Evolutionary conservation across 2,888 invertebrate species (phyloP).

Genomic region (Ptychoptera albimana): DNA sequence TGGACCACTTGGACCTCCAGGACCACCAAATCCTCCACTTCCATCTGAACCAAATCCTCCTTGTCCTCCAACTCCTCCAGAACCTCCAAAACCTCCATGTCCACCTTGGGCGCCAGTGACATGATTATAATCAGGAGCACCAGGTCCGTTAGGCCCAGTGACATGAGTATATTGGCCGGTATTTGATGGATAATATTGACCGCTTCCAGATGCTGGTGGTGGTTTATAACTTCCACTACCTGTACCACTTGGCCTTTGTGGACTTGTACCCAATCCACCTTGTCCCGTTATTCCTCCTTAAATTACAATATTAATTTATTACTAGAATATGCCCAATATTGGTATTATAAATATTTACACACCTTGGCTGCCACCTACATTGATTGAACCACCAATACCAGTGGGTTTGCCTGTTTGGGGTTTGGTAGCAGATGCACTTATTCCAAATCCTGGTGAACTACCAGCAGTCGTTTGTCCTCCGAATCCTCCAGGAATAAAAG

Average conservation of each 20-base stretch:
- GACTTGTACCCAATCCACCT: neutral
- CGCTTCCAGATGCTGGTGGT: neutral
- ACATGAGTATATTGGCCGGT: slow-evolving; percentile 9
- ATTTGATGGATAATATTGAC: slow-evolving; percentile 7
- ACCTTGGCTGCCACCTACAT: neutral
- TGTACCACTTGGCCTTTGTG: neutral
- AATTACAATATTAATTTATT: neutral
- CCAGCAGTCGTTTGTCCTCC: too few relatives aligned
- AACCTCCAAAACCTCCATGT: slow-evolving; percentile 8
- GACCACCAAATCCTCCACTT: slow-evolving; percentile 11
- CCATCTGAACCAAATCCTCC: slow-evolving; percentile 12
- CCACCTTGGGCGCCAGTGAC: neutral
- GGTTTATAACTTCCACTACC: neutral
- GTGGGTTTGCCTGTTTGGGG: neutral
- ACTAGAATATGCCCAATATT: neutral
- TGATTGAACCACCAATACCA: neutral
- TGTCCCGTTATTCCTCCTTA: neutral
- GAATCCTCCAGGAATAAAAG: too few relatives aligned
- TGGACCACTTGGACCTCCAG: slow-evolving; percentile 33
- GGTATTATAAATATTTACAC: neutral
- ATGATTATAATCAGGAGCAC: neutral
- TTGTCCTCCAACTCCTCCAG: slow-evolving; percentile 18
- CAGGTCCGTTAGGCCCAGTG: slow-evolving; percentile 12
- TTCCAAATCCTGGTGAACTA: too few relatives aligned
- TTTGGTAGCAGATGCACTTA: too few relatives aligned